These are phyloP conservation scores for Platycheirus albimanus DNA, from an alignment of 2,888 invertebrate species.

Conservation along the genomic window DNA sequence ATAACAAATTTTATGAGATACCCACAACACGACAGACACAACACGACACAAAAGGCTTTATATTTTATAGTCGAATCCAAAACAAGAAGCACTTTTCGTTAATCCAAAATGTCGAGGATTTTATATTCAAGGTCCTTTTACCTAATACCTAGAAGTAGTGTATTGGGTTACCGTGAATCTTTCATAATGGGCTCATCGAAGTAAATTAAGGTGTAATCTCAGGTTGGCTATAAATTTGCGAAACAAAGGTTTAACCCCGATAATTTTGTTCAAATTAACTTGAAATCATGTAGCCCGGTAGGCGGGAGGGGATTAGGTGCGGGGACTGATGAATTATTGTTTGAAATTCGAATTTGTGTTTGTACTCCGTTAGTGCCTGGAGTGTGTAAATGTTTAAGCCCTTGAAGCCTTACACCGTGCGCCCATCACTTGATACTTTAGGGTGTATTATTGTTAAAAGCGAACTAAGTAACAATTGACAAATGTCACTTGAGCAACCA, in stretches of 20 bases:
- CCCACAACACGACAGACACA: too few relatives aligned
- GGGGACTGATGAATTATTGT: too few relatives aligned
- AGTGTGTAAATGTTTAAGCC: too few relatives aligned
- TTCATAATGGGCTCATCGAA: constrained; percentile 53
- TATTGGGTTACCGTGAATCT: constrained; percentile 16
- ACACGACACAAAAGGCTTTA: not conserved
- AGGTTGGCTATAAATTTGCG: constrained; percentile 56
- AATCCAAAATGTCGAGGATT: constrained; percentile 43
- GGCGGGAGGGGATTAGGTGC: not conserved
- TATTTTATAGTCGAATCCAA: not conserved
- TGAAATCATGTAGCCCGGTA: too few relatives aligned
- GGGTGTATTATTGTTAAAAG: too few relatives aligned
- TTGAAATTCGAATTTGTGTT: too few relatives aligned
- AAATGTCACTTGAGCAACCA: too few relatives aligned
- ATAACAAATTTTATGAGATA: constrained; percentile 52
- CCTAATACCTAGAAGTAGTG: too few relatives aligned
- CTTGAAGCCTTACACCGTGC: too few relatives aligned
- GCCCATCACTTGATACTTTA: too few relatives aligned
- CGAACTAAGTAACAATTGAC: too few relatives aligned
- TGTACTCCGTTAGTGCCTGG: too few relatives aligned
- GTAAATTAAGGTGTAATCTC: constrained; percentile 71
- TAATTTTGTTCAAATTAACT: constrained; percentile 3
- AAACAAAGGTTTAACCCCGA: constrained; percentile 54
- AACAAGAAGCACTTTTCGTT: constrained; percentile 39
- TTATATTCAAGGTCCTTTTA: constrained; percentile 19